phyloP scores from a whole-genome alignment of 92 coral and sea anemone genomes.

The Actinernus sp. region DNA sequence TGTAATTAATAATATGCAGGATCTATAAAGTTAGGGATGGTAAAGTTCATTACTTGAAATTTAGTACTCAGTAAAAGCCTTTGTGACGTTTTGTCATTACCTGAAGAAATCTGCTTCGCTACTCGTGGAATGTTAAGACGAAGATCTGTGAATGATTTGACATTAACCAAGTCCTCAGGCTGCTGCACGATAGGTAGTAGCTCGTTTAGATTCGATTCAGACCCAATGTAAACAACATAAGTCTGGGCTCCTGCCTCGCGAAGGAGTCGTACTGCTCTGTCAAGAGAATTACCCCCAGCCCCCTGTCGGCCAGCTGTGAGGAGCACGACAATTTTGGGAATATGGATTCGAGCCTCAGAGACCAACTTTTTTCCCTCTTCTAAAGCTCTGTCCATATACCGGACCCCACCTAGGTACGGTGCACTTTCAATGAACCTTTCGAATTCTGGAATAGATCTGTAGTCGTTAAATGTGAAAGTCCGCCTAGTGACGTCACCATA shows the following conservation, averaged over 20 bases:
- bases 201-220: slow-evolving; percentile 1
- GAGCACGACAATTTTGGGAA: slow-evolving; percentile 67
- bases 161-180: slow-evolving; percentile 16
- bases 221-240: slow-evolving; percentile 74
- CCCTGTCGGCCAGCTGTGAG: slow-evolving; percentile 65
- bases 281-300: slow-evolving; percentile 21
- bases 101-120: slow-evolving; percentile 24
- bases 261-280: slow-evolving; percentile 25
- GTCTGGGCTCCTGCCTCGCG: slow-evolving; percentile 48
- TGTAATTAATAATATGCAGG: too few relatives aligned
- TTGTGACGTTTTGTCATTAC: too few relatives aligned
- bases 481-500: slow-evolving; percentile 36
- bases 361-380: slow-evolving; percentile 16
- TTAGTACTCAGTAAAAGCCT: too few relatives aligned
- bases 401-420: slow-evolving; percentile 15
- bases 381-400: slow-evolving; percentile 53
- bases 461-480: slow-evolving; percentile 21
- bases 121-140: slow-evolving; percentile 22
- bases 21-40: too few relatives aligned
- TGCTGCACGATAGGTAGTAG: not conserved
- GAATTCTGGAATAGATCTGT: slow-evolving; percentile 17
- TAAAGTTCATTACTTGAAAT: too few relatives aligned
- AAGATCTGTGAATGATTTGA: slow-evolving; percentile 35
- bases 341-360: slow-evolving; percentile 14
- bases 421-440: slow-evolving; percentile 24